A percentile compares a stretch with the other conserved stretches of the same genome.
Conservation (phyloP, 2,113 vertebrate species). For the Tichodroma muraria region DNA sequence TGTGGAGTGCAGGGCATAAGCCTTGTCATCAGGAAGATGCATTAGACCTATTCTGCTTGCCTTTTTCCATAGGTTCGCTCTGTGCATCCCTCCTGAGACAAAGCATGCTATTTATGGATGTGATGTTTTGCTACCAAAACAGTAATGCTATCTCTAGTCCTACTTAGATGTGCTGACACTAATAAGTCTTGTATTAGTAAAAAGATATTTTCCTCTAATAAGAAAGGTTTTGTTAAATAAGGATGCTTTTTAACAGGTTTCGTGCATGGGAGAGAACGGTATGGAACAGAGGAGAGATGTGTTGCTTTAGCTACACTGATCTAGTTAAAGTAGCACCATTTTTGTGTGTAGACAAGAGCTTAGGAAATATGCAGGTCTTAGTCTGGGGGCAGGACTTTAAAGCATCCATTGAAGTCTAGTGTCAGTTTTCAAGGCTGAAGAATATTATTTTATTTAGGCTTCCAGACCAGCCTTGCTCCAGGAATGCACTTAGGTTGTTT, state of each 20-base stretch:
- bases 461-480: conserved; percentile 54
- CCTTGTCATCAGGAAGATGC: not conserved
- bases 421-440: conserved; percentile 63
- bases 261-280: not conserved
- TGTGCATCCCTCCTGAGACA: not conserved
- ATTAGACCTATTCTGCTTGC: not conserved
- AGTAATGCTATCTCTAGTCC: not conserved
- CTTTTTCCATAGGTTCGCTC: not conserved
- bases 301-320: not conserved
- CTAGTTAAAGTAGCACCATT: conserved; percentile 43
- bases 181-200: not conserved
- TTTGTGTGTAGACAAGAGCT: conserved; percentile 43
- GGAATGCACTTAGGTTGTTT: conserved; percentile 64
- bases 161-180: not conserved
- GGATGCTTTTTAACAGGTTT: not conserved
- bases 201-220: not conserved
- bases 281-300: not conserved
- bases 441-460: conserved; percentile 67
- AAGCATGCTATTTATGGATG: not conserved
- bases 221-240: not conserved
- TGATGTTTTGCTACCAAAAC: not conserved
- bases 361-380: conserved; percentile 36
- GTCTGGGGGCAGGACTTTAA: conserved; percentile 40
- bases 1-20: not conserved
- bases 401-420: conserved; percentile 51